A percentile compares a stretch with the other conserved stretches of the same genome.
Evolutionary conservation across 2,888 invertebrate species (phyloP).

Genomic region (Athalia cordata): DNA sequence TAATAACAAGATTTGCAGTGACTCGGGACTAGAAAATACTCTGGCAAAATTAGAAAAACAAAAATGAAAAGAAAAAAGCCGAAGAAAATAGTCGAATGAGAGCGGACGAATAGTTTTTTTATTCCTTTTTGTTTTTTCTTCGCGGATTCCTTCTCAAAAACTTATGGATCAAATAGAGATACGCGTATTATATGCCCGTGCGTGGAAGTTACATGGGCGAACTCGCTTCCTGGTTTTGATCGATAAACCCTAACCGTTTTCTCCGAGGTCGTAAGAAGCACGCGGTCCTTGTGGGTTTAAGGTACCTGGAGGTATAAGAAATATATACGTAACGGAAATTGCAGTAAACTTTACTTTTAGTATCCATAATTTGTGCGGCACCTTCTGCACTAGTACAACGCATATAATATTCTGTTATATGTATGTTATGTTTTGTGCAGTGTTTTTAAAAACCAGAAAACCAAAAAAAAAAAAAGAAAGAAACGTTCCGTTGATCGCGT

Average conservation of each 20-base stretch:
- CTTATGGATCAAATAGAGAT: background rate
- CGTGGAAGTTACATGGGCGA: background rate
- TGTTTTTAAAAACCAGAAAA: too few relatives aligned
- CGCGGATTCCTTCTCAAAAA: background rate
- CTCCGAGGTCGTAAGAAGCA: background rate
- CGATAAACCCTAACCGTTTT: background rate
- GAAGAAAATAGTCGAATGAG: background rate
- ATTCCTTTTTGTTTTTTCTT: too few relatives aligned
- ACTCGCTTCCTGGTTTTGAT: background rate
- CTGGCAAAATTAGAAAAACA: background rate
- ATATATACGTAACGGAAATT: background rate
- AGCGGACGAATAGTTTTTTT: too few relatives aligned
- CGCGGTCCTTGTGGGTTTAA: background rate
- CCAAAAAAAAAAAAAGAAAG: too few relatives aligned
- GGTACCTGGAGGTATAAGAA: too few relatives aligned
- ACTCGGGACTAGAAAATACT: background rate
- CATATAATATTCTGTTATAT: background rate
- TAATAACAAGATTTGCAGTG: conserved; percentile 29
- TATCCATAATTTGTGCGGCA: background rate
- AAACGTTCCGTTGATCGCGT: too few relatives aligned
- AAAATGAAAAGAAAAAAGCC: background rate
- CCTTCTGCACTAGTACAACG: background rate
- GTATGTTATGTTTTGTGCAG: too few relatives aligned
- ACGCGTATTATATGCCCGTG: too few relatives aligned
- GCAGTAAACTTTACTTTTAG: background rate